Evolutionary conservation across 1,140 invertebrate genomes (phyloP), one percentile per base, ranked within the genome.

Genomic region (Monochamus saltuarius): DNA sequence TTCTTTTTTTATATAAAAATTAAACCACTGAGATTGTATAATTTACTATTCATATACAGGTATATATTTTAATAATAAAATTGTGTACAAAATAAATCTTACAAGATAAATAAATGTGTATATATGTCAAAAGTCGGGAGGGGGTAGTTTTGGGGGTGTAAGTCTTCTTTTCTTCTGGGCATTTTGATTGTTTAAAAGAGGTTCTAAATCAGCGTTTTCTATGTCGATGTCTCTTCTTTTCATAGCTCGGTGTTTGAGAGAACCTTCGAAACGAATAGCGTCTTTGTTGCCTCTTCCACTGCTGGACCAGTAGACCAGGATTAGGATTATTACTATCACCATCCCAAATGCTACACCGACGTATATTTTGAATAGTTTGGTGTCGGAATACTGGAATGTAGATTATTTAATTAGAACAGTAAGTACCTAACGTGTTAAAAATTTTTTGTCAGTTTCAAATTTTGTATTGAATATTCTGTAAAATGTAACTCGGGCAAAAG

Each of bases 301-400:
- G 38, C 59, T 62, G 16, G 46, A 61, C 59, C 63, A 66, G n/a
- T 64, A 59, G 6, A 68, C 45, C 17, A 68, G 56, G 8, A 66
- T 13, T 7, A 70, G 37, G 7, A 70, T 46, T 37, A 71, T 38
- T 6, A 64, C 17, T 17, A 62, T n/a, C 1, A 68, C 37, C 11
- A 69, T n/a, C 22, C 49, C 64, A 16, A 69, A 67, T 3, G 64
- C 69, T 29, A 56, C 62, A n/a, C 60, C 66, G 8, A 66, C 68
- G 38, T 68, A 70, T 13, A 68, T 56, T 55, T 72, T 70, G 46
- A 70, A 72, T 19, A 66, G 53, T 38, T 63, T 59, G 1, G 65
- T 66, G 36, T 68, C 59, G 11, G 62, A 61, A 34, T 70, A 68
- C 65, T 65, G 36, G 19, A 69, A 69, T 37, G 39, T 29, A 64